A percentile compares a stretch with the other conserved stretches of the same genome.
Evolutionary conservation across 2,113 vertebrate genomes (phyloP).

Genomic region (Halichoeres trimaculatus): DNA sequence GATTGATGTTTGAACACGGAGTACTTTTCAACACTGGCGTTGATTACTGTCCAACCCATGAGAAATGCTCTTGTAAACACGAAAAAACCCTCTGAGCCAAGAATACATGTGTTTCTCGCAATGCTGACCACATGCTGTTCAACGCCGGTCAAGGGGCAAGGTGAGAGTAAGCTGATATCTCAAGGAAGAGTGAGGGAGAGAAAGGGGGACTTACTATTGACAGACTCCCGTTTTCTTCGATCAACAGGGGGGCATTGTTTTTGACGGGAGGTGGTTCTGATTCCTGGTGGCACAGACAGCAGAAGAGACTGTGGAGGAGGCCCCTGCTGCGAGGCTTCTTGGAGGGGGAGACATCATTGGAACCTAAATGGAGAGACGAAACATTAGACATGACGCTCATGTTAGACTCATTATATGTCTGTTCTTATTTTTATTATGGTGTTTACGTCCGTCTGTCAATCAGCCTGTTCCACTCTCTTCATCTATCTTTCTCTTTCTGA

Average conservation of each 20-base stretch:
- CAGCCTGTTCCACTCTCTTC: background rate
- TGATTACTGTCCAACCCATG: background rate
- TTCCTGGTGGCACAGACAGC: constrained; percentile 86
- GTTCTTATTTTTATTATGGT: background rate
- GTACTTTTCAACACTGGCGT: constrained; percentile 52
- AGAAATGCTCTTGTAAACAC: constrained; percentile 56
- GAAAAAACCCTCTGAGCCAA: constrained; percentile 48
- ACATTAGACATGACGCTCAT: background rate
- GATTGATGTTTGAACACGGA: constrained; percentile 57
- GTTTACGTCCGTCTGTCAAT: background rate
- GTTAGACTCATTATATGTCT: background rate
- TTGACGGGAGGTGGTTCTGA: constrained; percentile 81
- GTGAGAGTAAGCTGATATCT: constrained; percentile 29
- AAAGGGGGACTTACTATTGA: constrained; percentile 82
- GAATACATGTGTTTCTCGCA: constrained; percentile 55
- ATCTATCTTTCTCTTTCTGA: background rate
- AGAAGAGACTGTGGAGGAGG: constrained; percentile 86
- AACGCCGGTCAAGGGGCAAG: constrained; percentile 2
- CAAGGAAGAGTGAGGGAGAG: background rate
- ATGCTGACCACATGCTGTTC: constrained; percentile 33
- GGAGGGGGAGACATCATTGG: constrained; percentile 70
- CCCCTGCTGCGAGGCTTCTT: constrained; percentile 85
- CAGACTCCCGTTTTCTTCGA: constrained; percentile 86
- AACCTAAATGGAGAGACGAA: constrained; percentile 70
- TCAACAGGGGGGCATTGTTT: constrained; percentile 83